phyloP scores from a whole-genome alignment of 2,113 vertebrate genomes.

The Glaucidium brasilianum region DNA sequence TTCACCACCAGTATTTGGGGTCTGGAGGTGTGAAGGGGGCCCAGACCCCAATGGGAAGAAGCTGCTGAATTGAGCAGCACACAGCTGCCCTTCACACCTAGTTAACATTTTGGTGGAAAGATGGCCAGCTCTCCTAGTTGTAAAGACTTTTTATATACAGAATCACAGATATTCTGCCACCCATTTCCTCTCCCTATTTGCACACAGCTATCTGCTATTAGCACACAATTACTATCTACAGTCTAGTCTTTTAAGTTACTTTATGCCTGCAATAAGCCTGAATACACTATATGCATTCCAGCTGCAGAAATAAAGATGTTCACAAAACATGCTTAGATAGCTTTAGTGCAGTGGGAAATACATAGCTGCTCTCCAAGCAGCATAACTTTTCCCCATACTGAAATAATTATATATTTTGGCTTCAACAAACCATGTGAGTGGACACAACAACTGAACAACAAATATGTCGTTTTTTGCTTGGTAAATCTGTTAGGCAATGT shows the following conservation, averaged over 20 bases:
- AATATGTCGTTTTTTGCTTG: background rate
- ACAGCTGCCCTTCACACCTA: background rate
- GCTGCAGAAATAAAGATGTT: background rate
- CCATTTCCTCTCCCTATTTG: background rate
- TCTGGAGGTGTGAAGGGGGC: background rate
- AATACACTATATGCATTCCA: background rate
- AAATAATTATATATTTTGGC: conserved; percentile 16
- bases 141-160: background rate
- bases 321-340: background rate
- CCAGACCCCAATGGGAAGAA: background rate
- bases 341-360: background rate
- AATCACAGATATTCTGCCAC: background rate
- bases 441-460: background rate
- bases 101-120: background rate
- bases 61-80: background rate
- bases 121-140: background rate
- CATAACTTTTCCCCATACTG: background rate
- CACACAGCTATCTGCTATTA: background rate
- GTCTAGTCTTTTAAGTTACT: background rate
- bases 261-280: background rate
- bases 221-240: background rate
- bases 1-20: background rate
- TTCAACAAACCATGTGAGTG: background rate
- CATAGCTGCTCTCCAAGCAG: background rate
- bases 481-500: background rate